Percentiles rank a stretch among this genome's conserved stretches.
These are phyloP conservation scores for Apocheima hispidaria DNA, from an alignment of 2,888 invertebrate genomes.

Conservation along the genomic window DNA sequence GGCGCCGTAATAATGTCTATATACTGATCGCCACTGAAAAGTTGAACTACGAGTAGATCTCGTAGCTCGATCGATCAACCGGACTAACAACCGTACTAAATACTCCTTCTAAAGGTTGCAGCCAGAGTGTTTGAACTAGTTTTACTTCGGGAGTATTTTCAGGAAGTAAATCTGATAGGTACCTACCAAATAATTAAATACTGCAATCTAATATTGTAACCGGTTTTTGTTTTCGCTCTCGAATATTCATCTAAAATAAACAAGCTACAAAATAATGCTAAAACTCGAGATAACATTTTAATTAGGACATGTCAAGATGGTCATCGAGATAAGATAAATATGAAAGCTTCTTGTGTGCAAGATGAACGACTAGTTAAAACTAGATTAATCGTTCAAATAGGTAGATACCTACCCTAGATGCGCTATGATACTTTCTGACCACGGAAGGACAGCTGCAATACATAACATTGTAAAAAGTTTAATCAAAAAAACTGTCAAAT, in stretches of 20 bases:
- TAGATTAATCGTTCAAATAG: conserved; percentile 15
- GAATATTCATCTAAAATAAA: neutral
- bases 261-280: conserved; percentile 12
- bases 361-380: conserved; percentile 26
- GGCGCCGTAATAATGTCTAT: too few species aligned
- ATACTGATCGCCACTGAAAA: too few species aligned
- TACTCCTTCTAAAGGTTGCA: too few species aligned
- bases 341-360: conserved; percentile 33
- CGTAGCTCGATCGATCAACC: too few species aligned
- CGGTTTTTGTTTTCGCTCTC: neutral
- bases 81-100: too few species aligned
- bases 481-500: too few species aligned
- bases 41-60: too few species aligned
- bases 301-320: conserved; percentile 39
- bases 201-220: neutral
- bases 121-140: neutral
- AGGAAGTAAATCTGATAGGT: neutral
- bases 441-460: too few species aligned
- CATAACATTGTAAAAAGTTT: too few species aligned
- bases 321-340: conserved; percentile 36
- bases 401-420: too few species aligned
- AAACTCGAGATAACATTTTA: conserved; percentile 22
- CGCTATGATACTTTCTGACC: too few species aligned
- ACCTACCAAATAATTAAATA: neutral
- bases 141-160: neutral